These are phyloP conservation scores for Drosophila erecta DNA, from an alignment of 1,140 invertebrate genomes.

Conservation along the genomic window DNA sequence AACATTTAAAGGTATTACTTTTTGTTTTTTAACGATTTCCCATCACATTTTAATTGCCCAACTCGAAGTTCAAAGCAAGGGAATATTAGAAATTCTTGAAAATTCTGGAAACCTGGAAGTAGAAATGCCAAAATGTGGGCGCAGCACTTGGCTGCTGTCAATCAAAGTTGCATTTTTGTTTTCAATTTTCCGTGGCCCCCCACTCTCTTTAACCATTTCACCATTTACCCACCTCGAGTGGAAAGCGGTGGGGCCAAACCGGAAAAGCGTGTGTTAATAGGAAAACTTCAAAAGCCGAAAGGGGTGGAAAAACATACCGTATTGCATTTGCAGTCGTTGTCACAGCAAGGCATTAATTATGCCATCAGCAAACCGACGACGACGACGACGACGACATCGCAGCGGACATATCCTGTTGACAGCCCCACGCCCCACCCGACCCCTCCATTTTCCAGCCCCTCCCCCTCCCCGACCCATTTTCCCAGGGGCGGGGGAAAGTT, in stretches of 20 bases:
- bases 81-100: conserved; percentile 7
- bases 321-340: conserved; percentile 59
- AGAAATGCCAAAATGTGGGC: conserved; percentile 40
- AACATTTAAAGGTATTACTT: too few relatives aligned
- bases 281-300: conserved; percentile 71
- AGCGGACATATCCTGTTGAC: conserved; percentile 77
- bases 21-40: conserved; percentile 7
- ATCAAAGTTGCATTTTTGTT: conserved; percentile 75
- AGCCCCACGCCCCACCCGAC: conserved; percentile 2
- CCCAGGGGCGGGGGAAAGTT: conserved; percentile 40
- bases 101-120: conserved; percentile 27
- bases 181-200: conserved; percentile 37
- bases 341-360: conserved; percentile 77
- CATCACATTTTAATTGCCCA: conserved; percentile 5
- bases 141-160: conserved; percentile 64
- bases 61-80: conserved; percentile 35
- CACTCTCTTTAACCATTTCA: not conserved
- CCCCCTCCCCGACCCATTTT: not conserved
- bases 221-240: conserved; percentile 39
- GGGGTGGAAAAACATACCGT: conserved; percentile 12
- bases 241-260: conserved; percentile 56
- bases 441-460: conserved; percentile 12
- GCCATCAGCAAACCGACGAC: conserved; percentile 72
- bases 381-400: conserved; percentile 49
- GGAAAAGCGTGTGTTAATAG: conserved; percentile 67